These are phyloP conservation scores for Pegoplata infirma DNA, from an alignment of 2,888 invertebrate genomes.

Conservation along the genomic window DNA sequence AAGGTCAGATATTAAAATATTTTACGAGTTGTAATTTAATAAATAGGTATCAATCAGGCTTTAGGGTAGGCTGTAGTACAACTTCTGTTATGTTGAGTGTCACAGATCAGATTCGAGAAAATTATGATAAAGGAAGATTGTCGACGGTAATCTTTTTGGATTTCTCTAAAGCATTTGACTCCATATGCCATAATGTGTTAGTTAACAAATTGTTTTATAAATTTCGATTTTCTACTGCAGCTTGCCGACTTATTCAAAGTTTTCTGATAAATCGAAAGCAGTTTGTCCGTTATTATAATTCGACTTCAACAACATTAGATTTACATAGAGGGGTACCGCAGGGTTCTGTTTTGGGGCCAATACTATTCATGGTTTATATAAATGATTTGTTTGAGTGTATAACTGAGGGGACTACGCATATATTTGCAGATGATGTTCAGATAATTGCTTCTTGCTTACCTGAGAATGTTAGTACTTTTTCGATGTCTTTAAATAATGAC, in stretches of 20 bases:
- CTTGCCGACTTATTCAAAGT: neutral
- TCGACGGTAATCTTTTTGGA: too few relatives aligned
- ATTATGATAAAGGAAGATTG: neutral
- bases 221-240: neutral
- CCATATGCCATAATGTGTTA: neutral
- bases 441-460: neutral
- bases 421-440: neutral
- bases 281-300: neutral
- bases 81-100: neutral
- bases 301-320: neutral
- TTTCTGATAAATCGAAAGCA: neutral
- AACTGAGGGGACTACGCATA: neutral
- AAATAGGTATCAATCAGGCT: slow-evolving; percentile 7
- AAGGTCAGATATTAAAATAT: neutral
- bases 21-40: neutral
- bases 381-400: neutral
- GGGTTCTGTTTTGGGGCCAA: too few relatives aligned
- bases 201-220: slow-evolving; percentile 10
- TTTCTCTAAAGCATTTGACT: neutral
- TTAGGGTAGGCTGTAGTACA: neutral
- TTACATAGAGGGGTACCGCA: neutral
- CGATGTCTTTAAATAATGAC: neutral
- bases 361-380: neutral
- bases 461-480: too few relatives aligned
- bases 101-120: neutral